Conservation (phyloP, 2,888 invertebrate genomes). For the Pollenia amentaria region DNA sequence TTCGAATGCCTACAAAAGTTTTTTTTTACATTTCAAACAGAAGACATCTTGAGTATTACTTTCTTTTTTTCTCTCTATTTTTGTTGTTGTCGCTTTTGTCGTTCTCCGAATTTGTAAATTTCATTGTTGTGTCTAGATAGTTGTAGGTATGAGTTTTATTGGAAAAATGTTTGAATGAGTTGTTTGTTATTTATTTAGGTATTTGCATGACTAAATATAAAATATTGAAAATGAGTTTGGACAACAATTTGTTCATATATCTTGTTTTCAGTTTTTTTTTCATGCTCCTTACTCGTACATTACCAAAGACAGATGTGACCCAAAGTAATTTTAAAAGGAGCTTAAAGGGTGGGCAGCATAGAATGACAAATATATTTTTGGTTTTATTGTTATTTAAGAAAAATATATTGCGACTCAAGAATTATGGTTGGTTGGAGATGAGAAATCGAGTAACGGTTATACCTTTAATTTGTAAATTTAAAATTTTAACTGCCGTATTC, state of each 20-base stretch:
- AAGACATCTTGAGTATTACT: constrained; percentile 22
- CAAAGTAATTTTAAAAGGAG: neutral
- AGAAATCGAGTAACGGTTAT: too few relatives aligned
- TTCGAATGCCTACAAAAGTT: constrained; percentile 8
- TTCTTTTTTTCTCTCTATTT: neutral
- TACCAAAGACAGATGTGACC: constrained; percentile 52
- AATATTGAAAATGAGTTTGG: constrained; percentile 62
- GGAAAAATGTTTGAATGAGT: constrained; percentile 52
- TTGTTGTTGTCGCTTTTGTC: neutral
- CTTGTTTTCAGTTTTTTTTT: neutral
- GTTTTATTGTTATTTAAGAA: constrained; percentile 16
- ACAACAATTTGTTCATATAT: constrained; percentile 23
- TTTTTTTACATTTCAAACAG: neutral
- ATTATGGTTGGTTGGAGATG: too few relatives aligned
- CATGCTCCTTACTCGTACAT: constrained; percentile 11
- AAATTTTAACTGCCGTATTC: too few relatives aligned
- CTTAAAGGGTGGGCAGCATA: neutral
- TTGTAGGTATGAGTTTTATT: constrained; percentile 21
- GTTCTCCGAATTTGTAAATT: constrained; percentile 25
- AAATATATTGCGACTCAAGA: neutral
- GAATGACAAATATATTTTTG: neutral
- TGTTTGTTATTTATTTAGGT: constrained; percentile 66
- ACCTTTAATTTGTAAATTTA: too few relatives aligned
- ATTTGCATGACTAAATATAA: constrained; percentile 68
- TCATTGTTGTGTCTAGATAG: constrained; percentile 54